Evolutionary conservation across 2,888 invertebrate species (phyloP).

Genomic region (Diloba caeruleocephala): DNA sequence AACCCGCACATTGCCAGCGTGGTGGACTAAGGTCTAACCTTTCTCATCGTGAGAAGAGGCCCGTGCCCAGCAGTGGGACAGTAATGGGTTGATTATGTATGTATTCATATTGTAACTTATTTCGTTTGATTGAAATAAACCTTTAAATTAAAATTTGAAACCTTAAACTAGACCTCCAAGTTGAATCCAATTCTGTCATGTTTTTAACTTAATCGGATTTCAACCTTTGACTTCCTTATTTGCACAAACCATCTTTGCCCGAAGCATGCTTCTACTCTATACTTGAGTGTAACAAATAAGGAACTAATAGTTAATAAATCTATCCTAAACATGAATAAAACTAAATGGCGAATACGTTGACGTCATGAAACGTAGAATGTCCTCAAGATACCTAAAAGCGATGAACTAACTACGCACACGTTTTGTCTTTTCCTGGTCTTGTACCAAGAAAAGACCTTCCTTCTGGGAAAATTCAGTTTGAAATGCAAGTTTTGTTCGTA

Average conservation of each 20-base stretch:
- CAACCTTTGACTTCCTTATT: conserved; percentile 41
- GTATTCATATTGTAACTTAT: no score
- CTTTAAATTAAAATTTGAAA: no score
- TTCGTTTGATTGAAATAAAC: no score
- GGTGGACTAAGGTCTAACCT: no score
- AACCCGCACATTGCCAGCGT: no score
- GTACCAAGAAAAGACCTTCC: conserved; percentile 6
- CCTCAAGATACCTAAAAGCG: conserved; percentile 17
- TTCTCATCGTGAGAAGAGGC: no score
- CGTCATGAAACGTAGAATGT: conserved; percentile 19
- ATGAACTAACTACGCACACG: no score
- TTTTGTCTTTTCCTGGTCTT: conserved; percentile 36
- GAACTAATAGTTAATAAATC: no score
- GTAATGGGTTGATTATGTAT: no score
- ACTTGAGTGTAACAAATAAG: background rate
- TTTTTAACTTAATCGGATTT: conserved; percentile 47
- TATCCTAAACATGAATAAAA: background rate
- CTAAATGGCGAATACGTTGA: conserved; percentile 5
- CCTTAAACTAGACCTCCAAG: no score
- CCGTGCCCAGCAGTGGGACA: no score
- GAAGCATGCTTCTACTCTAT: conserved; percentile 17
- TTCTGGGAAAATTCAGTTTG: conserved; percentile 33
- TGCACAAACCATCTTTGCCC: conserved; percentile 29
- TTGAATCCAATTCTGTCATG: conserved; percentile 20
- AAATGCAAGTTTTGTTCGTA: conserved; percentile 4